These are phyloP conservation scores for Ypsolopha scabrella DNA, from an alignment of 2,888 invertebrate species.

Conservation along the genomic window DNA sequence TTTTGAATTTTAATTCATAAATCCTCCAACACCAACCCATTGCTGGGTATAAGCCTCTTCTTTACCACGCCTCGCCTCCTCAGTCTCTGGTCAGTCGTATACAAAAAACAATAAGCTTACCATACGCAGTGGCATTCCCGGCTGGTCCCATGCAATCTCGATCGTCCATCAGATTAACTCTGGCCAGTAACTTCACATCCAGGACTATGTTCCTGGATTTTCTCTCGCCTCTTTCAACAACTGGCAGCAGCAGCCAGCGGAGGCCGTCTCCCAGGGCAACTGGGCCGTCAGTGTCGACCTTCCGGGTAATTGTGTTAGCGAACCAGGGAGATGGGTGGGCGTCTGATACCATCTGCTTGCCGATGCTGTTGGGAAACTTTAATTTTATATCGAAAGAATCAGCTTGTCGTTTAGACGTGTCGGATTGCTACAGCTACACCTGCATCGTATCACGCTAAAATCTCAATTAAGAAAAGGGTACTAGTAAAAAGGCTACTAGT, in stretches of 20 bases:
- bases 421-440: no score
- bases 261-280: constrained; percentile 29
- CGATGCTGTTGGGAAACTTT: constrained; percentile 30
- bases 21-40: no score
- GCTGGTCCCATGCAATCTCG: constrained; percentile 46
- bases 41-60: no score
- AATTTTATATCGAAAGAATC: background rate
- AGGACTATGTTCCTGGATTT: constrained; percentile 18
- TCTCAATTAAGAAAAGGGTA: no score
- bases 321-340: constrained; percentile 50
- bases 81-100: no score
- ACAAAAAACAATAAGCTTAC: constrained; percentile 22
- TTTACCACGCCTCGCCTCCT: no score
- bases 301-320: constrained; percentile 31
- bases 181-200: constrained; percentile 40
- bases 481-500: no score
- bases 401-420: no score
- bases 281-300: constrained; percentile 28
- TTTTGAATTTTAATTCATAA: no score
- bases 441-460: no score
- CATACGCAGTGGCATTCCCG: constrained; percentile 50
- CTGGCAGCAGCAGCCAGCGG: constrained; percentile 33
- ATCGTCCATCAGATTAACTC: constrained; percentile 46
- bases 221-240: constrained; percentile 22
- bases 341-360: constrained; percentile 52